Base-by-base conservation (phyloP, 2,113 vertebrate genomes). In the Rhabdomys dilectus region DNA sequence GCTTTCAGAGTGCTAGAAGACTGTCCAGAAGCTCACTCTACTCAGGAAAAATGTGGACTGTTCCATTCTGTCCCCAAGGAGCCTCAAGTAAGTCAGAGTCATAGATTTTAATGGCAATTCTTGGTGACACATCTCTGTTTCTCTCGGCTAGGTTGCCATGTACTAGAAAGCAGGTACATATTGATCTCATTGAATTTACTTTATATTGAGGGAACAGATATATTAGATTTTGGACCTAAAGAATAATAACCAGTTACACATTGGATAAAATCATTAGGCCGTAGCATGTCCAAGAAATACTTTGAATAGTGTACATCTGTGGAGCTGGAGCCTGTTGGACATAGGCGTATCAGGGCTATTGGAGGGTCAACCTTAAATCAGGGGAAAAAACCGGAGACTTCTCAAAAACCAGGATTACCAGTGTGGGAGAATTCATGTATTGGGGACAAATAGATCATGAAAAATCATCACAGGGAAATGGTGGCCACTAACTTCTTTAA, bases 101-200 rank as follows among this genome's bases (percentile, higher is more conserved):
- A 75, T 13, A 36, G 51, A 81, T 93, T 82, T 88, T 17, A 22
- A 39, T 87, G 73, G 62, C 22, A 94, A 80, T 66, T 88, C 91
- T 86, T 87, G 76, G 70, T 91, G 92, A 95, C 81, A 91, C 0
- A 68, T 48, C 62, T 97, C 51, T 95, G 75, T 90, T 97, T 95
- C 91, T 86, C 34, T 96, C 93, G 88, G 76, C 53, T 31, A 85
- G 36, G 72, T 92, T 4, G 39, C 45, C 22, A 34, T 73, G n/a
- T 53, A 73, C 45, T 85, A 64, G 21, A 26, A 93, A 94, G 66
- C 60, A 94, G 81, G 48, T 77, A 17, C 66, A 53, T 93, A 62
- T 42, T 56, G 42, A 36, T 90, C 31, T 93, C 53, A 51, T 64
- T 96, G 76, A 88, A 78, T 81, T 89, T 91, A 96, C 17, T 31